Evolutionary conservation across 2,113 vertebrate species (phyloP).

Genomic region (Pao palembangensis): DNA sequence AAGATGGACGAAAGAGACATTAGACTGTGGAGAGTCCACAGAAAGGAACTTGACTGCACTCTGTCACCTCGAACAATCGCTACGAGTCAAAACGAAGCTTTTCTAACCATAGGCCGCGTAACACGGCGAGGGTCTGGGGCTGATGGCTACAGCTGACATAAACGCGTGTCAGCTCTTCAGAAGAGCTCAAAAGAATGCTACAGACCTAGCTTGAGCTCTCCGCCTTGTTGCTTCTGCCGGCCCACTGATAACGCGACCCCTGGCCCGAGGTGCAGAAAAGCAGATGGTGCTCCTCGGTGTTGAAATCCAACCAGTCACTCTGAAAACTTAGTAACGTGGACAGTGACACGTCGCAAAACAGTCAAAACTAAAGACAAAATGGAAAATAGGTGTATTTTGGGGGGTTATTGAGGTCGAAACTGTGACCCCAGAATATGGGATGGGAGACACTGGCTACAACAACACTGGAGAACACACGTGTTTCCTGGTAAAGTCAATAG

Average conservation of each 20-base stretch:
- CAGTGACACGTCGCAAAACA: constrained; percentile 34
- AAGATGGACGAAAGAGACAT: no score
- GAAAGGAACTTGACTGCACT: no score
- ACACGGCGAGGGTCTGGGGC: not conserved
- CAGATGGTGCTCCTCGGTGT: constrained; percentile 61
- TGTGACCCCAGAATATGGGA: not conserved
- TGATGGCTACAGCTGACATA: constrained; percentile 21
- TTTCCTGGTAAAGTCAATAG: constrained; percentile 4
- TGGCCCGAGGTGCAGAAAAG: constrained; percentile 45
- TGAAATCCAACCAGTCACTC: constrained; percentile 36
- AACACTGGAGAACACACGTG: constrained; percentile 11
- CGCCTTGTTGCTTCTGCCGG: constrained; percentile 16
- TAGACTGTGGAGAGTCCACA: no score
- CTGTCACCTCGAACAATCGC: no score
- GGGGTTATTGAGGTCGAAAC: constrained; percentile 15
- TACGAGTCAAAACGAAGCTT: no score
- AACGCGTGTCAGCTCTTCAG: constrained; percentile 17
- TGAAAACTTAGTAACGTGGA: constrained; percentile 30
- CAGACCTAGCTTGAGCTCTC: constrained; percentile 55
- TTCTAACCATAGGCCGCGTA: no score
- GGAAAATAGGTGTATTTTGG: not conserved
- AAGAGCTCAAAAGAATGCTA: constrained; percentile 53
- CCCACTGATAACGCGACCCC: constrained; percentile 54
- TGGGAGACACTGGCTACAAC: constrained; percentile 19
- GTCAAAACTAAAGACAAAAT: constrained; percentile 18